Conservation (phyloP, 1,140 invertebrate species). For the Euura saliciscinereae region DNA sequence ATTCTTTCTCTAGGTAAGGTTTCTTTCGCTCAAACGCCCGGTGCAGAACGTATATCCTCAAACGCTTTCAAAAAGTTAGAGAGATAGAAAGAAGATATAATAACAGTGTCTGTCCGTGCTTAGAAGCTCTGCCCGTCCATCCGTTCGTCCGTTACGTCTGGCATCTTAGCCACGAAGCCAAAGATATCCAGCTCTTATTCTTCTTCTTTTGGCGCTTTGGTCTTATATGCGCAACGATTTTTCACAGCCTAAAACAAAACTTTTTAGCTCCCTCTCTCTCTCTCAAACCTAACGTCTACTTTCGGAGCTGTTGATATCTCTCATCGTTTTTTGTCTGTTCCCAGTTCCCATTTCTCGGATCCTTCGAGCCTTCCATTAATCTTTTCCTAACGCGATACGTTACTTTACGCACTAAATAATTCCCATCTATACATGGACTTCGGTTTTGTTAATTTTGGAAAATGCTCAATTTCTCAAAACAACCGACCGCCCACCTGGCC, state of each 20-base stretch:
- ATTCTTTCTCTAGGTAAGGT: slow-evolving; percentile 42
- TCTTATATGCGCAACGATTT: slow-evolving; percentile 12
- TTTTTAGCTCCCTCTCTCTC: background rate
- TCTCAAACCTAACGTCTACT: slow-evolving; percentile 10
- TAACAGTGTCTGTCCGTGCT: slow-evolving; percentile 2
- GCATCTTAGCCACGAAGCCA: slow-evolving; percentile 12
- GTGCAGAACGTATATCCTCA: slow-evolving; percentile 6
- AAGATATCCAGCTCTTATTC: background rate
- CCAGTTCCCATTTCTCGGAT: background rate
- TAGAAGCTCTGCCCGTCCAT: slow-evolving; percentile 21
- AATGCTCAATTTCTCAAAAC: no score
- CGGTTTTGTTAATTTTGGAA: no score
- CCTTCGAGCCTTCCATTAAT: no score
- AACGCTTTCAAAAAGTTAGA: background rate
- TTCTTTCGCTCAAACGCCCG: slow-evolving; percentile 19
- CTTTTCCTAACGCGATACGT: no score
- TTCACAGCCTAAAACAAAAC: slow-evolving; percentile 14
- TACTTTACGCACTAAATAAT: no score
- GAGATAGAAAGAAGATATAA: slow-evolving; percentile 1
- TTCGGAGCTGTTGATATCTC: background rate
- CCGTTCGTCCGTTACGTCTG: slow-evolving; percentile 41
- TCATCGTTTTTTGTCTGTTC: slow-evolving; percentile 9
- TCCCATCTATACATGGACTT: no score
- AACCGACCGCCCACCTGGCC: no score
- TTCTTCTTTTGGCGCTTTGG: background rate